These are phyloP conservation scores for Therioaphis trifolii DNA, from an alignment of 2,888 invertebrate genomes.

Conservation along the genomic window DNA sequence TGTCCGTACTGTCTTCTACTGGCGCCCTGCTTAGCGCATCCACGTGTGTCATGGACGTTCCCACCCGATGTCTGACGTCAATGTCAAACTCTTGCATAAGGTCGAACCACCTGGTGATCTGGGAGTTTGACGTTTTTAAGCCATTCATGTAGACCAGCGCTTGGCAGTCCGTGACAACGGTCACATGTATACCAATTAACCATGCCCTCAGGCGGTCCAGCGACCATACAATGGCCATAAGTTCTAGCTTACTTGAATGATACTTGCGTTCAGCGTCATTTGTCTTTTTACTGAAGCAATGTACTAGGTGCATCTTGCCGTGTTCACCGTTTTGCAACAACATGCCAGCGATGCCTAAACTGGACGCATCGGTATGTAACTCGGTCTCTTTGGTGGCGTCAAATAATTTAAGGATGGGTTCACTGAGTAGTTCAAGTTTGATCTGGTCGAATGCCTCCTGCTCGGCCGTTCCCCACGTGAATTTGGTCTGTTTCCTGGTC, in stretches of 20 bases:
- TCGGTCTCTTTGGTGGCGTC: constrained; percentile 64
- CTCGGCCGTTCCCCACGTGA: constrained; percentile 9
- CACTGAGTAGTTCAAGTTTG: constrained; percentile 47
- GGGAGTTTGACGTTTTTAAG: constrained; percentile 64
- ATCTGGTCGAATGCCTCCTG: constrained; percentile 37
- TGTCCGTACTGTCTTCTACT: not conserved
- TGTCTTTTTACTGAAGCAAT: constrained; percentile 65
- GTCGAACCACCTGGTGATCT: constrained; percentile 55
- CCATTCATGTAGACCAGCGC: constrained; percentile 65
- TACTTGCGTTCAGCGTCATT: constrained; percentile 63
- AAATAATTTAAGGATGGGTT: constrained; percentile 67
- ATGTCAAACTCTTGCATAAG: constrained; percentile 35
- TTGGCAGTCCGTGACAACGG: constrained; percentile 66
- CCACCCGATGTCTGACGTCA: constrained; percentile 21
- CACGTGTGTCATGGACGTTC: constrained; percentile 24
- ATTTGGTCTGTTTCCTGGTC: constrained; percentile 5
- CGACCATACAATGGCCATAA: constrained; percentile 57
- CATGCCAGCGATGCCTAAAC: constrained; percentile 65
- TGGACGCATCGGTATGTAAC: constrained; percentile 64
- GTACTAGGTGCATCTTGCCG: constrained; percentile 64
- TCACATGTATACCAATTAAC: constrained; percentile 64
- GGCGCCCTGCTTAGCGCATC: constrained; percentile 48
- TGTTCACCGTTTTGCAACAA: constrained; percentile 64
- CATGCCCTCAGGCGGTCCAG: constrained; percentile 61
- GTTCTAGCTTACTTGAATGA: constrained; percentile 66